These are phyloP conservation scores for Papilio machaon DNA, from an alignment of 1,140 invertebrate species.

Conservation along the genomic window DNA sequence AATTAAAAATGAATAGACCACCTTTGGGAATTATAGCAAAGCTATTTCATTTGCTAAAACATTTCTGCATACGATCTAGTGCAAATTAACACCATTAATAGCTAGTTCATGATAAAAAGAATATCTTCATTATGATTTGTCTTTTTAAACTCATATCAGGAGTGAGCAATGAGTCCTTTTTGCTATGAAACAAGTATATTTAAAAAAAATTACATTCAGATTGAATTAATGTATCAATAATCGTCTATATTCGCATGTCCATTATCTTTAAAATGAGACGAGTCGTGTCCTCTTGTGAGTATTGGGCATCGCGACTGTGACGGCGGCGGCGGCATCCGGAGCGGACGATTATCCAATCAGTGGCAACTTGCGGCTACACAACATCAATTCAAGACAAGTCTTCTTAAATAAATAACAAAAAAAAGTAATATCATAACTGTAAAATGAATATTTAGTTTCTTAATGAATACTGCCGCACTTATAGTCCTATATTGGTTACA, in stretches of 20 bases:
- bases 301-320: neutral
- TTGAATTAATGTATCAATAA: neutral
- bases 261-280: neutral
- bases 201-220: neutral
- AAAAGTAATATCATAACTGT: too few relatives aligned
- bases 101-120: too few relatives aligned
- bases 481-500: neutral
- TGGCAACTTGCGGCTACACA: neutral
- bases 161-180: too few relatives aligned
- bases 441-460: too few relatives aligned
- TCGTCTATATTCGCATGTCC: neutral
- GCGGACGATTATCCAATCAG: slow-evolving; percentile 15
- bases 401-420: neutral
- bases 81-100: too few relatives aligned
- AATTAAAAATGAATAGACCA: neutral
- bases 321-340: slow-evolving; percentile 8
- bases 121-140: neutral
- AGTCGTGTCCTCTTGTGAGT: slow-evolving; percentile 2
- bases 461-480: neutral
- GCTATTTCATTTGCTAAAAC: neutral
- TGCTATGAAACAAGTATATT: neutral
- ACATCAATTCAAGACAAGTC: neutral
- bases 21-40: neutral
- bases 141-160: too few relatives aligned
- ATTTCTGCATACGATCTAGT: neutral